Conservation (phyloP, 64 coral and sea anemone species). For the Montipora sp. region DNA sequence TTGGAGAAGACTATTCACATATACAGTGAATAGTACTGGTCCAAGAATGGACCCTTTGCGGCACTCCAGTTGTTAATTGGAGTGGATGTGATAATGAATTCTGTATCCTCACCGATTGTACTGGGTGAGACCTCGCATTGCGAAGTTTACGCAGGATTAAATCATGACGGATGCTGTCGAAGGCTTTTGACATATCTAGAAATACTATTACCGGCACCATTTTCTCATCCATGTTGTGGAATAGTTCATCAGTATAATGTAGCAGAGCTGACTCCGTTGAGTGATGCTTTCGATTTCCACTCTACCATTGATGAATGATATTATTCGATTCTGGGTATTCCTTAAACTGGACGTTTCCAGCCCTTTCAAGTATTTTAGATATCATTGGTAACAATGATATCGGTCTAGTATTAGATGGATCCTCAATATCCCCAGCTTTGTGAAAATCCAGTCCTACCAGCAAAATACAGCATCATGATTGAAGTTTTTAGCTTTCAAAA, state of each 20-base stretch:
- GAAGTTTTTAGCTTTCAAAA: too few relatives aligned
- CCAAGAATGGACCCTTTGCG: constrained; percentile 10
- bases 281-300: constrained; percentile 51
- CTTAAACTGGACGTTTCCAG: constrained; percentile 8
- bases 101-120: constrained; percentile 42
- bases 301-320: constrained; percentile 25
- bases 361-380: constrained; percentile 64
- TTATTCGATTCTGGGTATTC: constrained; percentile 32
- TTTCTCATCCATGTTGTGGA: constrained; percentile 21
- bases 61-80: constrained; percentile 21
- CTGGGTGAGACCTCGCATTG: constrained; percentile 15
- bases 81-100: constrained; percentile 22
- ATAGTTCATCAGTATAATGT: constrained; percentile 46
- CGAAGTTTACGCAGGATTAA: constrained; percentile 28
- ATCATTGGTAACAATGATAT: neutral
- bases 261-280: constrained; percentile 62
- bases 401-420: too few relatives aligned
- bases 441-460: too few relatives aligned
- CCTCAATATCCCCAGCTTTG: too few relatives aligned
- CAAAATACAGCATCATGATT: too few relatives aligned
- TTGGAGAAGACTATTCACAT: constrained; percentile 2
- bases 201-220: constrained; percentile 47
- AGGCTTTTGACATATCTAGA: constrained; percentile 44
- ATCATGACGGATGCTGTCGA: constrained; percentile 53
- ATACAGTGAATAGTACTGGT: constrained; percentile 29